A percentile compares a stretch with the other conserved stretches of the same genome.
Conservation (phyloP, 2,113 vertebrate species). For the Tapirus terrestris region DNA sequence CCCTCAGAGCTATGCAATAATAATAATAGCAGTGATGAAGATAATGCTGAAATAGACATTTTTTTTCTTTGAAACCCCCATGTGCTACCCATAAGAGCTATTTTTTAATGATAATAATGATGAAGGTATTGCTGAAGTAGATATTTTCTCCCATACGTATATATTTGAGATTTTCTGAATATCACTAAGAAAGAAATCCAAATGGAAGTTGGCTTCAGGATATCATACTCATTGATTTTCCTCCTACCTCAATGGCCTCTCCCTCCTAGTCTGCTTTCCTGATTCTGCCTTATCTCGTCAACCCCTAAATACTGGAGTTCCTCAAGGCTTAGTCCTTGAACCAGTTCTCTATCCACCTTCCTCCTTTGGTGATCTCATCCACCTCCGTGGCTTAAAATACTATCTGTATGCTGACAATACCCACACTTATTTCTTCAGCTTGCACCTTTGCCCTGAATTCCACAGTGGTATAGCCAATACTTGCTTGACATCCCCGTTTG, state of each 20-base stretch:
- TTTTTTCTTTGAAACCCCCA: constrained; percentile 23
- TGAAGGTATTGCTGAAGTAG: not conserved
- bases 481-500: not conserved
- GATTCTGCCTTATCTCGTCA: not conserved
- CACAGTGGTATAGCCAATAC: not conserved
- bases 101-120: not conserved
- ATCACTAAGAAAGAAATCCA: not conserved
- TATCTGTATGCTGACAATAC: not conserved
- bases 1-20: not conserved
- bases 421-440: constrained; percentile 5
- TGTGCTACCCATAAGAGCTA: not conserved
- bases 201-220: not conserved
- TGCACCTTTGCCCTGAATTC: not conserved
- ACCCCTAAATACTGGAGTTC: not conserved
- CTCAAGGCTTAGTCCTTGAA: not conserved
- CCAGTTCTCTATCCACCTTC: not conserved
- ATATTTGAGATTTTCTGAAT: constrained; percentile 16
- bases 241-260: not conserved
- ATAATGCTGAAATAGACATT: not conserved
- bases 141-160: not conserved
- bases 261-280: not conserved
- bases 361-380: not conserved
- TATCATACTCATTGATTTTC: not conserved
- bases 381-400: not conserved
- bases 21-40: not conserved